Evolutionary conservation across 2,797 vertebrate species (phyloP), one percentile per base, ranked within the genome.

Genomic region (Uromys caudimaculatus): DNA sequence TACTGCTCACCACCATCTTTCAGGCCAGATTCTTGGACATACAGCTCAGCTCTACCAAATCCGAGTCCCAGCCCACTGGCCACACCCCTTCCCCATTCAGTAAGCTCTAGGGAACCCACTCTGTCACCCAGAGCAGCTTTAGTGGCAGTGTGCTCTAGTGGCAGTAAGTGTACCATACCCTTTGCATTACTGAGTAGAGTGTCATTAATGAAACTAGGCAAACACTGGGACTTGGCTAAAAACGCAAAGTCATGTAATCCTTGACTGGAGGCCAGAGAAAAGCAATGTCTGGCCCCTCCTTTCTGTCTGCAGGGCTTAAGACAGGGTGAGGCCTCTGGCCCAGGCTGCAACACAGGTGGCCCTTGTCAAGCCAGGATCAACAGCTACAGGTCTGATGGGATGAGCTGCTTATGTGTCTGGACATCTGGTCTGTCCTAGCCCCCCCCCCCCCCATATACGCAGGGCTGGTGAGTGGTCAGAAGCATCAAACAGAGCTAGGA

Each of bases 321-420:
- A 58, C 64, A 1, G 32, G 54, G 24, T 32, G 8, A 35, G 79
- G 62, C 60, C 44, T 44, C 64, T 14, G 54, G 77, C 62, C 44
- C 23, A 16, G 27, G 88, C 87, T 41, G 71, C n/a, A 29, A 6
- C 0, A 1, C n/a, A 0, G 2, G 19, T 19, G 23, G 50, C 6
- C 56, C 62, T 12, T 11, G 19, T 24, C 13, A 5, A 16, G 54
- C 75, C 62, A 54, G 47, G 29, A 56, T n/a, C 29, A 9, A 0
- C 19, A 17, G 1, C 44, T 29, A 1, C 19, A 24, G 16, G 11
- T 73, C 14, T 14, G 27, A 16, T 10, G 13, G 32, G 23, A 2
- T 0, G 8, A 6, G 0, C 62, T n/a, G 19, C 27, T n/a, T 38
- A 11, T 32, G 3, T 29, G 23, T 0, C 19, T 16, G 52, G 32